These are phyloP conservation scores for Theocolax elegans DNA, from an alignment of 1,140 invertebrate genomes.

Conservation along the genomic window DNA sequence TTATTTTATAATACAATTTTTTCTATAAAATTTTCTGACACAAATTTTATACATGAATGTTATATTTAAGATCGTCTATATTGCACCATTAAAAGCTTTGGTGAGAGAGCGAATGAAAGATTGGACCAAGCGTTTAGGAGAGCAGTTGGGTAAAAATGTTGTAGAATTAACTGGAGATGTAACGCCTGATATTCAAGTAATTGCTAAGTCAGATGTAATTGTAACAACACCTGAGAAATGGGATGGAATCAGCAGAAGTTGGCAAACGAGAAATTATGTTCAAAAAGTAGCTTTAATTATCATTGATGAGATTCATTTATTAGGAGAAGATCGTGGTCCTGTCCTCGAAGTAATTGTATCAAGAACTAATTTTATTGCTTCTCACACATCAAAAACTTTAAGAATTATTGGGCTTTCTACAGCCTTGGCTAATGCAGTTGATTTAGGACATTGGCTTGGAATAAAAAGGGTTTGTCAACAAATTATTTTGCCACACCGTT, in stretches of 20 bases:
- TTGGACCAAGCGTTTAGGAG: conserved; percentile 91
- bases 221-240: conserved; percentile 99
- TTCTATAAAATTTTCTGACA: conserved; percentile 2
- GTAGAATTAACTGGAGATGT: conserved; percentile 98
- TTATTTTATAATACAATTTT: conserved; percentile 39
- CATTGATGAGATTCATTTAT: conserved; percentile 98
- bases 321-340: conserved; percentile 90
- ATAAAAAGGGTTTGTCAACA: conserved; percentile 70
- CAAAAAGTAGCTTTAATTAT: conserved; percentile 92
- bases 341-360: conserved; percentile 90
- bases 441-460: conserved; percentile 96
- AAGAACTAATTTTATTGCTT: conserved; percentile 91
- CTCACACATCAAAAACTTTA: conserved; percentile 81
- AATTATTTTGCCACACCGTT: too few species aligned
- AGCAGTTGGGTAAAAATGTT: conserved; percentile 84
- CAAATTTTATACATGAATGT: background rate
- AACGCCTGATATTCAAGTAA: conserved; percentile 90
- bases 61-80: conserved; percentile 87
- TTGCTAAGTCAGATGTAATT: conserved; percentile 88
- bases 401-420: conserved; percentile 96
- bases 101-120: conserved; percentile 96
- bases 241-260: conserved; percentile 97
- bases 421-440: conserved; percentile 95
- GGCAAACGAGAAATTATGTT: conserved; percentile 97
- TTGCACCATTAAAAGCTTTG: conserved; percentile 97